Conservation (phyloP, 64 coral and sea anemone genomes). For the Montipora sp. region DNA sequence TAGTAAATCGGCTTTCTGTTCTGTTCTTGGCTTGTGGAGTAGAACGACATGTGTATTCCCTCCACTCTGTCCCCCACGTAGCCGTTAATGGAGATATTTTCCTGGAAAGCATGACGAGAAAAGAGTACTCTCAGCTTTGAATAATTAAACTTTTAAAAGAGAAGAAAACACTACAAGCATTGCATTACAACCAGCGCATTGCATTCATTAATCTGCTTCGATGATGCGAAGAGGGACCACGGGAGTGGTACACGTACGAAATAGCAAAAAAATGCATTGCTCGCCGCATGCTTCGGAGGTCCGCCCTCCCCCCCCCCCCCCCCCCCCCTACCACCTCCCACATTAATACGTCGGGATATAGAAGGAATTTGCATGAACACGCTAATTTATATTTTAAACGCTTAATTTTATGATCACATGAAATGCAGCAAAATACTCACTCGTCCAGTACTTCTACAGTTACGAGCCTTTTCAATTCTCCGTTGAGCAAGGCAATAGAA, state of each 20-base stretch:
- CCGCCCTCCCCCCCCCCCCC: too few relatives aligned
- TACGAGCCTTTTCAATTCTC: not conserved
- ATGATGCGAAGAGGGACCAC: too few relatives aligned
- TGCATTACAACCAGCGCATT: too few relatives aligned
- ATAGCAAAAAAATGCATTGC: too few relatives aligned
- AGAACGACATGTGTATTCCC: not conserved
- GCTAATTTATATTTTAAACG: too few relatives aligned
- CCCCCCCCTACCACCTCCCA: too few relatives aligned
- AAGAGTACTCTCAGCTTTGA: not conserved
- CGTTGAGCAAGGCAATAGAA: not conserved
- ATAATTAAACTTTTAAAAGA: not conserved
- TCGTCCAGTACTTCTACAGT: not conserved
- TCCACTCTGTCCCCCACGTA: not conserved
- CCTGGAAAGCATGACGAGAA: not conserved
- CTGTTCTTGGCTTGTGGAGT: not conserved
- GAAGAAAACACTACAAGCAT: not conserved
- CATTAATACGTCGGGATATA: too few relatives aligned
- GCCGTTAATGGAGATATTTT: not conserved
- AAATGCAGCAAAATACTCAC: not conserved
- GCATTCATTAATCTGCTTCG: too few relatives aligned
- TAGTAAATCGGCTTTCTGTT: not conserved
- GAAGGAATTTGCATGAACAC: too few relatives aligned
- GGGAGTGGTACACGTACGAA: too few relatives aligned
- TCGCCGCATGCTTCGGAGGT: too few relatives aligned
- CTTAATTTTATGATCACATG: too few relatives aligned